These are phyloP conservation scores for Coelogynopora nodosa DNA, from an alignment of 2,888 invertebrate genomes.

Conservation along the genomic window DNA sequence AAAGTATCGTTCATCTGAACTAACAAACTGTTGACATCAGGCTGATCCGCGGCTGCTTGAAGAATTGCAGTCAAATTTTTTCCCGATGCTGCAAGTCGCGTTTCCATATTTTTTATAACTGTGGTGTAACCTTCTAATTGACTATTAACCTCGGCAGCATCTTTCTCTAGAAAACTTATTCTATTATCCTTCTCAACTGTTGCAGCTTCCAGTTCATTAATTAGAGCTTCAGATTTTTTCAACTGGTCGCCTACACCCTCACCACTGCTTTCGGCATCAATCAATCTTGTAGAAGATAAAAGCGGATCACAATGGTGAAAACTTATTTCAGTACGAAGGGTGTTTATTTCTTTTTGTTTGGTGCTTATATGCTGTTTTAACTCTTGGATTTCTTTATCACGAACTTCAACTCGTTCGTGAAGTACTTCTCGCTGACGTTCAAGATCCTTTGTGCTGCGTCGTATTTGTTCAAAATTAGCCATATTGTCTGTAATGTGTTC, in stretches of 20 bases:
- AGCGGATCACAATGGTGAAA: background rate
- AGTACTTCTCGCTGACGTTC: background rate
- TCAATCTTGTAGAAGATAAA: background rate
- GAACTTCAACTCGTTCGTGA: background rate
- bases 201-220: constrained; percentile 43
- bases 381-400: background rate
- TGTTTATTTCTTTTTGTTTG: background rate
- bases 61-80: background rate
- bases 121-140: constrained; percentile 36
- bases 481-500: constrained; percentile 36
- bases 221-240: background rate
- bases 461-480: background rate
- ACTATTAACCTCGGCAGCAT: constrained; percentile 21
- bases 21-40: background rate
- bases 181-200: constrained; percentile 40
- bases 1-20: background rate
- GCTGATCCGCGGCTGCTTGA: background rate
- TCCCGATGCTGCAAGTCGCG: constrained; percentile 38
- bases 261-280: background rate
- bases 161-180: constrained; percentile 38
- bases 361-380: background rate
- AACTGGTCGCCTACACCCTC: constrained; percentile 11
- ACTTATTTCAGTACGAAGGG: background rate
- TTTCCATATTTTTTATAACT: constrained; percentile 36
- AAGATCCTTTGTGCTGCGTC: background rate